A percentile compares a stretch with the other conserved stretches of the same genome.
Evolutionary conservation across 2,113 vertebrate genomes (phyloP).

Genomic region (Synchiropus splendidus): DNA sequence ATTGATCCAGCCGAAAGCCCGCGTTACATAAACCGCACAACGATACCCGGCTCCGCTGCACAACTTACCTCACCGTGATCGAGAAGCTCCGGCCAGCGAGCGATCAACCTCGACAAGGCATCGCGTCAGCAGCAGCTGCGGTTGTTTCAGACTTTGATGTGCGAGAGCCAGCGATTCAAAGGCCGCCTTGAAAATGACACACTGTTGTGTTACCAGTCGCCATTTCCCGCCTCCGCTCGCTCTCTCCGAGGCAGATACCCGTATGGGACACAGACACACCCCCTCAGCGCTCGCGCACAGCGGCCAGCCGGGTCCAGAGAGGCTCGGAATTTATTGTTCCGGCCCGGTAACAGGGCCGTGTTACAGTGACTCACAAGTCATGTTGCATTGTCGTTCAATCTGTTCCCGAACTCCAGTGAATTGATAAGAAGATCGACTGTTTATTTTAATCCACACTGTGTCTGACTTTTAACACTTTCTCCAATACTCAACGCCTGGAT

Average conservation of each 20-base stretch:
- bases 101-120: constrained; percentile 26
- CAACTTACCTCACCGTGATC: constrained; percentile 52
- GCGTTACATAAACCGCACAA: constrained; percentile 18
- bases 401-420: no score
- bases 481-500: no score
- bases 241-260: constrained; percentile 73
- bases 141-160: constrained; percentile 24
- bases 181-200: constrained; percentile 52
- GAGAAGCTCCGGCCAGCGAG: constrained; percentile 15
- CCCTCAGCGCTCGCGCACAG: constrained; percentile 46
- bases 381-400: no score
- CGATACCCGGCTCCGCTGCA: background rate
- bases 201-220: constrained; percentile 80
- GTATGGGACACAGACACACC: constrained; percentile 74
- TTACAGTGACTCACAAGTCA: no score
- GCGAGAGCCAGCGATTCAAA: constrained; percentile 41
- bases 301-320: constrained; percentile 4
- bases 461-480: no score
- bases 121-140: constrained; percentile 4
- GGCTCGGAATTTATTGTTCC: no score
- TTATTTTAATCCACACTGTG: no score
- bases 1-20: constrained; percentile 17
- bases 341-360: no score
- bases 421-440: no score
- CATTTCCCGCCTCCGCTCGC: constrained; percentile 94